A percentile compares a stretch with the other conserved stretches of the same genome.
Conservation (phyloP, 2,113 vertebrate genomes). For the Meriones unguiculatus region DNA sequence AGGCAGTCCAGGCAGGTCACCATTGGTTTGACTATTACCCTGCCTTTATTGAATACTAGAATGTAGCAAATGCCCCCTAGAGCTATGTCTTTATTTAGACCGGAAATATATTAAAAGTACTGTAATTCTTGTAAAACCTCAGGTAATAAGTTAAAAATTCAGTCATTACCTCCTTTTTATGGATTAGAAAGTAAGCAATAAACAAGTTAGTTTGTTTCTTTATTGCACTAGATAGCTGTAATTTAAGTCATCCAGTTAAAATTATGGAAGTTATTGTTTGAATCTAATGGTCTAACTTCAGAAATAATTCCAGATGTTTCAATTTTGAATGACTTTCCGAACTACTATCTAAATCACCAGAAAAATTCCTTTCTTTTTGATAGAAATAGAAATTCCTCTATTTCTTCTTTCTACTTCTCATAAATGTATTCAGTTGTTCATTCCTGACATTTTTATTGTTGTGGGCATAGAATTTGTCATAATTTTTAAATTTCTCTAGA, state of each 20-base stretch:
- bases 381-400: not conserved
- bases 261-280: not conserved
- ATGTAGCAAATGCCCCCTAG: not conserved
- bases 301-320: not conserved
- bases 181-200: not conserved
- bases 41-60: not conserved
- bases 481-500: not conserved
- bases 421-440: not conserved
- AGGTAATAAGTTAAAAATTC: not conserved
- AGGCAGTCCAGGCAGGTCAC: not conserved
- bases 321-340: not conserved
- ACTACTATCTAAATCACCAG: not conserved
- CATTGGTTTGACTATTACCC: not conserved
- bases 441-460: not conserved
- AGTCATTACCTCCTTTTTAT: conserved; percentile 1
- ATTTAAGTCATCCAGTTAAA: not conserved
- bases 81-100: not conserved
- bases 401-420: not conserved
- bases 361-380: not conserved
- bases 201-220: not conserved
- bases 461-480: not conserved
- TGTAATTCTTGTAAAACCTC: not conserved
- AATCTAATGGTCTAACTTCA: not conserved
- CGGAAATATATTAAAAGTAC: not conserved
- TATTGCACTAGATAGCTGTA: not conserved